phyloP scores from a whole-genome alignment of 92 coral and sea anemone species.

The Zoanthus gigantus region DNA sequence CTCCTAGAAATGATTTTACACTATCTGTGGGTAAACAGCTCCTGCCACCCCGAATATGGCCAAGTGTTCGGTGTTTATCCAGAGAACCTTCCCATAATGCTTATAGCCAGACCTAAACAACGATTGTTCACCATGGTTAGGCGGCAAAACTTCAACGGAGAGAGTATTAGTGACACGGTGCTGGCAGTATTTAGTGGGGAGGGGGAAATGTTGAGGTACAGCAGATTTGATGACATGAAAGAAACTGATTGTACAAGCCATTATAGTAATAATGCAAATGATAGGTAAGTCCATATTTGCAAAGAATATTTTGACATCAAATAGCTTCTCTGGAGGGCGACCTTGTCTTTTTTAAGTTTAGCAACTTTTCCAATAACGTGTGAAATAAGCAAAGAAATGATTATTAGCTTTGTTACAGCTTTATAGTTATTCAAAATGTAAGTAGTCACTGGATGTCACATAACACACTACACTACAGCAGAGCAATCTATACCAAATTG shows the following conservation, averaged over 20 bases:
- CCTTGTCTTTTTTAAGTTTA: too few species aligned
- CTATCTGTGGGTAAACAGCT: conserved; percentile 88
- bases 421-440: too few species aligned
- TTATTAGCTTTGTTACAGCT: too few species aligned
- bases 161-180: conserved; percentile 69
- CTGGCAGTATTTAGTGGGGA: conserved; percentile 67
- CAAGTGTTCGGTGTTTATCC: conserved; percentile 81
- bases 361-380: too few species aligned
- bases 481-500: too few species aligned
- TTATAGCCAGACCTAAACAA: conserved; percentile 83
- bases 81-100: conserved; percentile 79
- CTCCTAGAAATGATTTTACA: conserved; percentile 69
- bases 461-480: too few species aligned
- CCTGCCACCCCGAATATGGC: conserved; percentile 94
- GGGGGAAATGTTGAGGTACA: conserved; percentile 68
- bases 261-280: background rate
- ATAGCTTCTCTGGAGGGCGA: too few species aligned
- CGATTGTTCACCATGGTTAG: conserved; percentile 73
- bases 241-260: conserved; percentile 47
- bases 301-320: too few species aligned
- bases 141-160: conserved; percentile 54
- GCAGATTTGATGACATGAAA: conserved; percentile 86
- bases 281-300: conserved; percentile 12
- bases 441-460: too few species aligned
- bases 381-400: too few species aligned